Evolutionary conservation across 2,113 vertebrate species (phyloP).

Genomic region (Paracanthobrama guichenoti): DNA sequence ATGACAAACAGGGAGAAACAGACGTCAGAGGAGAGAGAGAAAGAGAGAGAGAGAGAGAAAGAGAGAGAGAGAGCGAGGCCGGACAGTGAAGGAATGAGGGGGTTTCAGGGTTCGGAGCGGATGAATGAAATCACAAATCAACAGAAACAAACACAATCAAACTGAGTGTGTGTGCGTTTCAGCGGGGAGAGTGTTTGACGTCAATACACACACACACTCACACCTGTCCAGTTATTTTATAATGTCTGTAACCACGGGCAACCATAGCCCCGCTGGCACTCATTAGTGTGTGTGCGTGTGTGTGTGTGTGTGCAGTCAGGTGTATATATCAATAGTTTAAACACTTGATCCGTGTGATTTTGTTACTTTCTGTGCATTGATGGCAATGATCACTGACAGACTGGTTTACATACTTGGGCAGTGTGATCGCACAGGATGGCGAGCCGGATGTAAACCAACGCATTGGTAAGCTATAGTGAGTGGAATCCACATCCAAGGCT

Average conservation of each 20-base stretch:
- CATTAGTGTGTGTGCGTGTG: background rate
- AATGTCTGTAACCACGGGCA: slow-evolving; percentile 4
- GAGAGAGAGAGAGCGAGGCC: background rate
- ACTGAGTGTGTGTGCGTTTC: slow-evolving; percentile 6
- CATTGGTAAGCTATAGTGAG: too few relatives aligned
- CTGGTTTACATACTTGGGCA: too few relatives aligned
- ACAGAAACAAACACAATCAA: slow-evolving; percentile 5
- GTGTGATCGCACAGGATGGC: too few relatives aligned
- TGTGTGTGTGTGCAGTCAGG: background rate
- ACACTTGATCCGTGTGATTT: too few relatives aligned
- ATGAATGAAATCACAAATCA: slow-evolving; percentile 32
- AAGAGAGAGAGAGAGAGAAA: slow-evolving; percentile 1
- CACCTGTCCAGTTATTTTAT: slow-evolving; percentile 25
- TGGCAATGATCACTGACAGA: too few relatives aligned
- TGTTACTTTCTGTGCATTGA: too few relatives aligned
- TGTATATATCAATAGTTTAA: too few relatives aligned
- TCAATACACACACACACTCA: slow-evolving; percentile 11
- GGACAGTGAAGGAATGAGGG: background rate
- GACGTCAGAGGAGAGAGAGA: slow-evolving; percentile 26
- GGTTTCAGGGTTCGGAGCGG: background rate
- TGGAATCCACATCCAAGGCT: too few relatives aligned
- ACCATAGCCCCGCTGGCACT: background rate
- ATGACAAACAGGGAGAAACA: slow-evolving; percentile 8
- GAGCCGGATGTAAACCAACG: too few relatives aligned
- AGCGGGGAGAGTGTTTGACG: slow-evolving; percentile 11